Percentiles rank a stretch among this genome's conserved stretches.
Conservation (phyloP, 2,113 vertebrate genomes). For the Hippoglossus stenolepis region DNA sequence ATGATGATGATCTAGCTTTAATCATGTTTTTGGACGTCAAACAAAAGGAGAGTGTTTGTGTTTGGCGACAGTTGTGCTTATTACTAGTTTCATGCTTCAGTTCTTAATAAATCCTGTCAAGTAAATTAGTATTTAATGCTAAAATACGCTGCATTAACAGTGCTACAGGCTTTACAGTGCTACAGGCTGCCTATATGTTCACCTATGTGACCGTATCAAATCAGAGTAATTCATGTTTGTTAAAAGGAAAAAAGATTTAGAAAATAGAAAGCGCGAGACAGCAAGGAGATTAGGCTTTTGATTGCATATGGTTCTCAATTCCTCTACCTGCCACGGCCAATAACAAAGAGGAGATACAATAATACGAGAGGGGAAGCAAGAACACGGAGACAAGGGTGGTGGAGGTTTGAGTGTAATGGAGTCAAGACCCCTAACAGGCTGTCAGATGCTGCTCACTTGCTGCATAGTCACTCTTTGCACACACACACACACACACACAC, state of each 20-base stretch:
- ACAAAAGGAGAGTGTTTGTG: neutral
- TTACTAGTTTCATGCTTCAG: neutral
- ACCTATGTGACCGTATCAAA: conserved; percentile 1
- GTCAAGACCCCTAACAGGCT: conserved; percentile 68
- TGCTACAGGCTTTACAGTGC: too few species aligned
- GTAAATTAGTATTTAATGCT: neutral
- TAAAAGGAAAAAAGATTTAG: conserved; percentile 8
- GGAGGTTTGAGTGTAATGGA: conserved; percentile 58
- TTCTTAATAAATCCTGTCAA: neutral
- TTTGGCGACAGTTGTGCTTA: neutral
- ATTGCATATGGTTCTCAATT: conserved; percentile 73
- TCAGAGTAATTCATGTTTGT: conserved; percentile 29
- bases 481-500: conserved; percentile 14
- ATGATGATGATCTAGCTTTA: neutral
- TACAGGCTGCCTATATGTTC: neutral
- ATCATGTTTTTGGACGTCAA: neutral
- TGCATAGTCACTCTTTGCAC: conserved; percentile 20
- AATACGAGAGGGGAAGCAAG: conserved; percentile 12
- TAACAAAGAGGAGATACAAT: conserved; percentile 56
- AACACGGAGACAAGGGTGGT: conserved; percentile 22
- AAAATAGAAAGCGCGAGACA: neutral
- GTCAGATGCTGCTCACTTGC: conserved; percentile 64
- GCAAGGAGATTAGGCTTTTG: conserved; percentile 57
- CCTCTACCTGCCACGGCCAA: conserved; percentile 65
- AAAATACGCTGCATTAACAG: conserved; percentile 2